Base-by-base conservation (phyloP, 2,888 invertebrate species). In the Sesamia inferens region DNA sequence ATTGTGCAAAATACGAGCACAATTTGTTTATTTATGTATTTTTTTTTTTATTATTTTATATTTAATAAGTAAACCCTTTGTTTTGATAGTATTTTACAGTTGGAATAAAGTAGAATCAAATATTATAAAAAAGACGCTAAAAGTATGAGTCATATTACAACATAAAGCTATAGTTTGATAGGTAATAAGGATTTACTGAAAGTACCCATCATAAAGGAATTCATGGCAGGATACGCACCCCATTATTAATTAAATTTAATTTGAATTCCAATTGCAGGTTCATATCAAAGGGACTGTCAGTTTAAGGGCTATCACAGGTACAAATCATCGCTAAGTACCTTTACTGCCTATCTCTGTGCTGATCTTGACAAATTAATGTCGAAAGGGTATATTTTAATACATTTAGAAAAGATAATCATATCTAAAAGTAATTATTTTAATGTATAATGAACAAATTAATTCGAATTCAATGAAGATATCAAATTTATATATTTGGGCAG, bases 201-300 rank as follows among this genome's bases (percentile, higher is more conserved):
- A 67, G 55, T 57, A 70, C 62, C 48, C 54, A 69, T 77, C 78
- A 76, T 74, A 79, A 73, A 81, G 74, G 78, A 77, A 81, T 83
- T 83, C 58, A n/a, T 61, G 54, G 65, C 39, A 76, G 71, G 65
- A 71, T 80, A 76, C 79, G 70, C 70, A 59, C 79, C 81, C 81
- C 54, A 82, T 82, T 86, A 84, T 81, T 85, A 88, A 88, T 88
- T 84, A 74, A 90, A 88, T 88, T 90, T 84, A 89, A 91, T 89
- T 88, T 81, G 81, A 86, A 90, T 89, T 88, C 86, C 86, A 81
- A 87, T 87, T 88, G 84, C 83, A 85, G 85, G 78, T 68, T 82
- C 84, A 85, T 89, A 88, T 88, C 85, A 89, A 88, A 87, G 87
- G 79, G 84, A 72, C 74, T 80, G 86, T 87, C 88, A 85, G 81